Percentiles rank a stretch among this genome's conserved stretches.
Evolutionary conservation across 2,797 vertebrate genomes (phyloP).

Genomic region (Chelon auratus): DNA sequence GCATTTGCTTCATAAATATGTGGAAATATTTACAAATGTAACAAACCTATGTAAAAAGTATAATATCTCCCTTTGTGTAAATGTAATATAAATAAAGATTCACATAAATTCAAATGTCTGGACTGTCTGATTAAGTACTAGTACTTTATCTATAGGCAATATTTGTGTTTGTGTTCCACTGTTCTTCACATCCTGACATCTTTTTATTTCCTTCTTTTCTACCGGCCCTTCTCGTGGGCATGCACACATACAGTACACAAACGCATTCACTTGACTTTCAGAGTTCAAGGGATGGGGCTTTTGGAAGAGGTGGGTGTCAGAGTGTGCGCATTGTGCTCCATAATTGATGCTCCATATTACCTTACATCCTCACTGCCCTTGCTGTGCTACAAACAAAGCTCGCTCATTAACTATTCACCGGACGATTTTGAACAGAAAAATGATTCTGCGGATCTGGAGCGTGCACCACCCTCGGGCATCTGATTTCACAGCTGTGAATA

Average conservation of each 20-base stretch:
- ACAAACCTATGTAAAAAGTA: too few relatives aligned
- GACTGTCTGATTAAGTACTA: not conserved
- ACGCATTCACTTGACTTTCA: constrained; percentile 41
- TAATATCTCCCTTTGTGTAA: too few relatives aligned
- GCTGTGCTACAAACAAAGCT: constrained; percentile 68
- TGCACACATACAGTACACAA: constrained; percentile 11
- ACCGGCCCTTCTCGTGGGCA: not conserved
- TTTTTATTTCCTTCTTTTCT: constrained; percentile 11
- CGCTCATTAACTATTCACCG: constrained; percentile 80
- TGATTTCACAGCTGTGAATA: constrained; percentile 70
- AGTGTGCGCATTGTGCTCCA: constrained; percentile 63
- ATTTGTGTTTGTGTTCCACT: not conserved
- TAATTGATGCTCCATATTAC: constrained; percentile 83
- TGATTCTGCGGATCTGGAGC: constrained; percentile 54
- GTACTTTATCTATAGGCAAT: not conserved
- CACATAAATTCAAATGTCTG: too few relatives aligned
- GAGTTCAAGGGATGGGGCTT: constrained; percentile 52
- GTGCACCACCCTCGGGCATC: constrained; percentile 40
- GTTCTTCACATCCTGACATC: not conserved
- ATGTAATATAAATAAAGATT: too few relatives aligned
- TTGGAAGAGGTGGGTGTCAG: constrained; percentile 35
- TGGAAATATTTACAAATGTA: not conserved
- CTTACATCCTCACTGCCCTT: constrained; percentile 70
- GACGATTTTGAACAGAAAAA: constrained; percentile 76
- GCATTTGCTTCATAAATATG: not conserved